Conservation (phyloP, 2,888 invertebrate genomes). For the Xylota segnis region DNA sequence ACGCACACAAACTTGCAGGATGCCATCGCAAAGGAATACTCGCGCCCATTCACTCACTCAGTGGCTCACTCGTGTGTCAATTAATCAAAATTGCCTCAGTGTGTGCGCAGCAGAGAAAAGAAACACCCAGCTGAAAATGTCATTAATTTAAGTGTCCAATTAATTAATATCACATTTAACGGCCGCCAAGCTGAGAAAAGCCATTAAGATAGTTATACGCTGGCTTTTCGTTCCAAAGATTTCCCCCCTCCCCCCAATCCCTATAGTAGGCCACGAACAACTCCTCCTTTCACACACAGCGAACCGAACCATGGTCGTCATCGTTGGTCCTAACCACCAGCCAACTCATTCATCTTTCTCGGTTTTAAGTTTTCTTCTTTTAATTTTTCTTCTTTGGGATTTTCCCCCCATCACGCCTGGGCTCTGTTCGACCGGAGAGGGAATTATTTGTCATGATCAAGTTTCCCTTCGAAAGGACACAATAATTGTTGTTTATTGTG, state of each 20-base stretch:
- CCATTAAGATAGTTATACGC: conserved; percentile 82
- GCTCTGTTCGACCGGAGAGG: conserved; percentile 32
- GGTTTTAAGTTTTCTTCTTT: conserved; percentile 73
- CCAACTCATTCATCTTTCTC: conserved; percentile 74
- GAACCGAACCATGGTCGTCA: conserved; percentile 21
- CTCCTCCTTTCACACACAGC: conserved; percentile 10
- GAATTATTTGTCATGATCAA: conserved; percentile 80
- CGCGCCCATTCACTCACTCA: conserved; percentile 51
- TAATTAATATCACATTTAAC: conserved; percentile 85
- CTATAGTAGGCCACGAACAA: neutral
- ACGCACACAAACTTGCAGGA: neutral
- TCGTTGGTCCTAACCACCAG: conserved; percentile 29
- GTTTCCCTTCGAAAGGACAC: conserved; percentile 78
- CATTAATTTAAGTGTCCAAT: conserved; percentile 85
- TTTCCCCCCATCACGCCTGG: conserved; percentile 35
- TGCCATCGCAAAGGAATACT: conserved; percentile 28
- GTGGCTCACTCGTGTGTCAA: conserved; percentile 78
- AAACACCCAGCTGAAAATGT: conserved; percentile 80
- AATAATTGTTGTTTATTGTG: conserved; percentile 77
- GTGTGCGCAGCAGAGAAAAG: conserved; percentile 72
- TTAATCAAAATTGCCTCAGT: conserved; percentile 84
- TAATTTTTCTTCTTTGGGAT: conserved; percentile 49
- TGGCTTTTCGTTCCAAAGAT: conserved; percentile 75
- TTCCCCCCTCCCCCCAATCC: conserved; percentile 40
- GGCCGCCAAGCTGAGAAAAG: conserved; percentile 85